Evolutionary conservation across 2,113 vertebrate species (phyloP).

Genomic region (Syngnathus typhle): DNA sequence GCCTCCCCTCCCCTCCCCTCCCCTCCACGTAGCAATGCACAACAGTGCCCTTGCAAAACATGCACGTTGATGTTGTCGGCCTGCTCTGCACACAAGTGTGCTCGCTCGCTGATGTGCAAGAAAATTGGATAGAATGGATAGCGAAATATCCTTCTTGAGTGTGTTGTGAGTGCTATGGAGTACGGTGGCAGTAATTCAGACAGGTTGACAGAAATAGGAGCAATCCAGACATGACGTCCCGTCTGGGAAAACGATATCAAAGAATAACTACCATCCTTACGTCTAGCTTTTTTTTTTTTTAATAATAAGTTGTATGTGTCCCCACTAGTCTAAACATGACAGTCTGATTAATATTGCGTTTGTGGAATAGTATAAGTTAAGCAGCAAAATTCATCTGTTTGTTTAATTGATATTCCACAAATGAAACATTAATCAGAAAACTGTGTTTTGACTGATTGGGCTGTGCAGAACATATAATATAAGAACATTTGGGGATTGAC

Average conservation of each 20-base stretch:
- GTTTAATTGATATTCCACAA: no score
- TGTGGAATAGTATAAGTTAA: no score
- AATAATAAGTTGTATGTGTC: no score
- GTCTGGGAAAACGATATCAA: background rate
- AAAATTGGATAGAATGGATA: conserved; percentile 7
- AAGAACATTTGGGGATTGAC: no score
- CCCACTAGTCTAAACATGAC: no score
- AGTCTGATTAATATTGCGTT: no score
- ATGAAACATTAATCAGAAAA: no score
- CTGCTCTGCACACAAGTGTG: conserved; percentile 4
- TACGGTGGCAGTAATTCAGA: conserved; percentile 1
- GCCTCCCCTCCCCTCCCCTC: background rate
- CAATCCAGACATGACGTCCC: background rate
- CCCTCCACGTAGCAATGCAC: background rate
- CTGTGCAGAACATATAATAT: no score
- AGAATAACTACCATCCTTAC: conserved; percentile 14
- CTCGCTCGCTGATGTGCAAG: background rate
- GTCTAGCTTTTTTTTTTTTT: background rate
- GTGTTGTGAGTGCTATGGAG: conserved; percentile 3
- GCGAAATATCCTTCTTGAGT: conserved; percentile 13
- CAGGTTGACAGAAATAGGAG: background rate
- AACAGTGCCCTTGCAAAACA: conserved; percentile 45
- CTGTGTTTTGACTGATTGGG: no score
- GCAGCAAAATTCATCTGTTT: no score
- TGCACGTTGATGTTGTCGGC: conserved; percentile 17